These are phyloP conservation scores for Babylonia areolata DNA, from an alignment of 1,140 invertebrate genomes.

Conservation along the genomic window DNA sequence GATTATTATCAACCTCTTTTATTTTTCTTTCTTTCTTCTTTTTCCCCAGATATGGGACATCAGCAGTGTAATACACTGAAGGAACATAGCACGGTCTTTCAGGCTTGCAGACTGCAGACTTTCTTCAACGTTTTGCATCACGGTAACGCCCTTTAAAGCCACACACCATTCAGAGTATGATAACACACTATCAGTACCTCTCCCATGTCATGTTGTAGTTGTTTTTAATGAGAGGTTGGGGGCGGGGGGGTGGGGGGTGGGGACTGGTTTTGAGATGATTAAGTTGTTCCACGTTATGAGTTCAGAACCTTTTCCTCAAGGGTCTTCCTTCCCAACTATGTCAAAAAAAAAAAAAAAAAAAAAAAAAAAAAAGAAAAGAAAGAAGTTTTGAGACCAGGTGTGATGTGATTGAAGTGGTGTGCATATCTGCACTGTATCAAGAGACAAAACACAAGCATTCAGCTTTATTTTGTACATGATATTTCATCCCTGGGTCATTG, in stretches of 20 bases:
- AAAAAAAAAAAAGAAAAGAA: background rate
- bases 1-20: too few relatives aligned
- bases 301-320: too few relatives aligned
- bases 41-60: constrained; percentile 72
- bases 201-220: background rate
- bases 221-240: background rate
- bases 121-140: background rate
- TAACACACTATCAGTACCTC: background rate
- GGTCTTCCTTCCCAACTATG: too few relatives aligned
- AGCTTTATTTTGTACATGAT: too few relatives aligned
- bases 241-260: too few relatives aligned
- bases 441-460: too few relatives aligned
- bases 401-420: background rate
- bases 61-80: constrained; percentile 67
- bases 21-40: background rate
- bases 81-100: too few relatives aligned
- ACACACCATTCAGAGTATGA: background rate
- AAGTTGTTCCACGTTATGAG: too few relatives aligned
- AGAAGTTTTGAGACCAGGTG: background rate
- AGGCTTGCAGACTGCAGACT: background rate
- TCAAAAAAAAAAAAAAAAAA: background rate
- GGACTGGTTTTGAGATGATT: background rate
- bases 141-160: background rate
- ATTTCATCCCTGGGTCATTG: too few relatives aligned
- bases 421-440: too few relatives aligned